Base-by-base conservation (phyloP, 2,797 vertebrate species). In the Apogon talboti region DNA sequence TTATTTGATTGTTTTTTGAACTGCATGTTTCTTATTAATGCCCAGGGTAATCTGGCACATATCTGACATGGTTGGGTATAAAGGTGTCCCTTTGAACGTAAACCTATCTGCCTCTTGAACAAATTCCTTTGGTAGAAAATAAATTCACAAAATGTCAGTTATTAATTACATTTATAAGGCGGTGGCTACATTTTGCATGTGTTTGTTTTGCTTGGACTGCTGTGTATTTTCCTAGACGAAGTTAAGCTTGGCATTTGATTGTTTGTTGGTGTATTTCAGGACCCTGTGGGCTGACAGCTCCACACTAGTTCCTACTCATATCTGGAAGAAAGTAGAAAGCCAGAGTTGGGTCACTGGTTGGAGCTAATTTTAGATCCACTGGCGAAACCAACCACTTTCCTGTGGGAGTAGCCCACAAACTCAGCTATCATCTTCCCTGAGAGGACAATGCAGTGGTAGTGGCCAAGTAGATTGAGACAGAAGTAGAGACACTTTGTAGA, bases 331-430 rank as follows among this genome's bases (percentile, higher is more conserved):
- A 69, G 66, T 62, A 60, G 40, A 46, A 73, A 85, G 79, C 79
- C 73, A 79, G 66, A 83, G 88, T 78, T 80, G 64, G 85, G 86
- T 89, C 85, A 86, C 70, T 76, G 66, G 68, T 83, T 81, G 5
- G 7, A 57, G 73, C 75, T 89, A 88, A 80, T 84, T 90, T 91
- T 90, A 89, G 85, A 78, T 64, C 16, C 35, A 48, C 57, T 66
- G 51, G 74, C 76, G 66, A 87, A 83, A 85, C 68, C 66, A 63
- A 60, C 50, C 58, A 21, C 35, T 76, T 68, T 62, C 30, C 64
- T 65, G 59, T 45, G 51, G 78, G 65, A 68, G 45, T 63, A 58
- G 45, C 62, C 57, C 9, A n/a, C 43, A 67, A 67, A 80, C 33
- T 69, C 61, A 68, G 57, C 58, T 59, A 19, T 61, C 12, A 38